A percentile compares a stretch with the other conserved stretches of the same genome.
Conservation (phyloP, 2,797 vertebrate species). For the Loris lydekkerianus region DNA sequence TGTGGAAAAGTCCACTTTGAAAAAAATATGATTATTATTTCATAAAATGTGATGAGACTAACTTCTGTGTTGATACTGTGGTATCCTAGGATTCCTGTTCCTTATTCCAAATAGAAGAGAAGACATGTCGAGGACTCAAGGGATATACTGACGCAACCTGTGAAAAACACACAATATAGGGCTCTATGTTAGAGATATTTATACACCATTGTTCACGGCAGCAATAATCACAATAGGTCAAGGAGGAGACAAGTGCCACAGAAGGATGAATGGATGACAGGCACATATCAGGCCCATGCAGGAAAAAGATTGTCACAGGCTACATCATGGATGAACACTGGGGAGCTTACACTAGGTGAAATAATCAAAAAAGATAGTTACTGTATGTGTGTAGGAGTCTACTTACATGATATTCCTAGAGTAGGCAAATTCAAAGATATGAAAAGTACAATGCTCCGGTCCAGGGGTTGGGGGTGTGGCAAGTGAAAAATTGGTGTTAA, state of each 20-base stretch:
- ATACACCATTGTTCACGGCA: background rate
- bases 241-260: background rate
- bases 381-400: background rate
- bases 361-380: background rate
- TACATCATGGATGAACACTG: background rate
- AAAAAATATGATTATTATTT: background rate
- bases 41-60: background rate
- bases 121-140: background rate
- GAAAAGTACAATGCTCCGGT: background rate
- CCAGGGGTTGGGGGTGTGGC: background rate
- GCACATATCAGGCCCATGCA: background rate
- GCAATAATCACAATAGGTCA: background rate
- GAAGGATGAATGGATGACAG: background rate
- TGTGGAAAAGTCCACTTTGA: background rate
- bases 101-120: background rate
- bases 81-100: background rate
- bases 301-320: background rate
- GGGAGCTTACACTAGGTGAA: background rate
- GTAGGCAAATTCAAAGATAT: background rate
- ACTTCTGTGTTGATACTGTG: background rate
- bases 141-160: slow-evolving; percentile 54
- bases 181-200: background rate
- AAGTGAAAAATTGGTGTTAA: no score
- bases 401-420: background rate
- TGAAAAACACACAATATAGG: background rate